Evolutionary conservation across 2,888 invertebrate genomes (phyloP), one percentile per base, ranked within the genome.

Genomic region (Sycophila texana): DNA sequence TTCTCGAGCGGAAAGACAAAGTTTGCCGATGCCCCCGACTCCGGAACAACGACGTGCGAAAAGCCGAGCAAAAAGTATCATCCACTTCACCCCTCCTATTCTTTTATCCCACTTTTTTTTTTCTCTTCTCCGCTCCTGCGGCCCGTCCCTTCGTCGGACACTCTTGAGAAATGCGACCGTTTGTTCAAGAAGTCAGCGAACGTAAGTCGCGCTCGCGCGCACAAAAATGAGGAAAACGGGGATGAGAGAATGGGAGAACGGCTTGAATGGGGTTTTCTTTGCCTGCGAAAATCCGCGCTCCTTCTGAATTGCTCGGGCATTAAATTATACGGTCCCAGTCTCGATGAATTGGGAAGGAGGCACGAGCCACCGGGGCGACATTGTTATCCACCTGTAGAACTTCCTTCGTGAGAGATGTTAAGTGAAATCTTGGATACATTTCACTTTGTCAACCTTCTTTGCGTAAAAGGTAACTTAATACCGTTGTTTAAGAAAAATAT

Each of bases 1-100:
- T 75, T 49, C 71, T 82, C 77, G 55, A 78, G 77, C 81, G 79
- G 74, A 80, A 82, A 83, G 81, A 81, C 79, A 82, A 83, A 80
- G 74, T 80, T 80, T 73, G 66, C 61, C 72, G 61, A 74, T 71
- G 65, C 51, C 47, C 39, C 47, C 26, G 61, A 22, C 63, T 20
- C 78, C 63, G 58, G 51, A 74, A 70, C 63, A 70, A 71, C 79
- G 71, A 53, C 63, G 49, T 72, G 51, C 51, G 63, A 30, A 49
- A 76, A 68, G 20, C 49, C 5, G 20, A 66, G 58, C 65, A 66
- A 77, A 66, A 77, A 72, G 51, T 63, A 71, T 53, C 61, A n/a
- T 55, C 65, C 58, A 26, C 74, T 47, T 67, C 22, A 39, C 58
- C 58, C 39, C 39, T 39, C 10, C 20, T 4, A 20, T n/a, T 63